Evolutionary conservation across 2,888 invertebrate genomes (phyloP), one percentile per base, ranked within the genome.

Genomic region (Lithophane ornitopus): DNA sequence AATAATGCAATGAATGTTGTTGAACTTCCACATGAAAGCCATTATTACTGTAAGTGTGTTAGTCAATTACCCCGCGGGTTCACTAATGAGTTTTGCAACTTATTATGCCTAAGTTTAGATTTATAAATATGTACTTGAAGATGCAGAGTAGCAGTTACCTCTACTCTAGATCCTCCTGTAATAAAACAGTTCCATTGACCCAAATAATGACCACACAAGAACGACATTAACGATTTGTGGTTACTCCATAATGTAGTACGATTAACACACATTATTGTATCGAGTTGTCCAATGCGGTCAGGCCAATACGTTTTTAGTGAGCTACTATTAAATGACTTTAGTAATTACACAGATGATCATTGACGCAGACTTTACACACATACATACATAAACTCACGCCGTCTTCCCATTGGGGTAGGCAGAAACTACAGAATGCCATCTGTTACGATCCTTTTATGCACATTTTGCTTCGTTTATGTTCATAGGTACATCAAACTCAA

Each of bases 261-360:
- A 81, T 77, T 78, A 81, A 70, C 65, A 81, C 44, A 77, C 44
- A 52, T 63, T 44, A 63, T 70, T 63, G 9, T 41, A 71, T 56
- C 22, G n/a, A 34, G 19, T 49, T 26, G 16, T 49, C n/a, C 41
- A 77, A 16, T 71, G 49, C 44, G 77, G 52, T 78, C 49, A 19
- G 41, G 6, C 19, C 16, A 56, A 28, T 54, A 28, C 14, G 28
- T 6, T 26, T 41, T 61, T 26, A 34, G 44, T 41, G 6, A 54
- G 16, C 3, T 22, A 34, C 19, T 26, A 16, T 19, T 58, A 12
- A 52, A 67, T 62, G 4, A 80, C 67, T 58, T 16, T 7, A 46
- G 28, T 54, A 44, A 62, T 39, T 63, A 19, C 26, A 28, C 6
- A 14, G 14, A 44, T 14, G 19, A 22, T 14, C 28, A 46, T 46